Conservation (phyloP, 1,140 invertebrate species). For the Melipona quadrifasciata region DNA sequence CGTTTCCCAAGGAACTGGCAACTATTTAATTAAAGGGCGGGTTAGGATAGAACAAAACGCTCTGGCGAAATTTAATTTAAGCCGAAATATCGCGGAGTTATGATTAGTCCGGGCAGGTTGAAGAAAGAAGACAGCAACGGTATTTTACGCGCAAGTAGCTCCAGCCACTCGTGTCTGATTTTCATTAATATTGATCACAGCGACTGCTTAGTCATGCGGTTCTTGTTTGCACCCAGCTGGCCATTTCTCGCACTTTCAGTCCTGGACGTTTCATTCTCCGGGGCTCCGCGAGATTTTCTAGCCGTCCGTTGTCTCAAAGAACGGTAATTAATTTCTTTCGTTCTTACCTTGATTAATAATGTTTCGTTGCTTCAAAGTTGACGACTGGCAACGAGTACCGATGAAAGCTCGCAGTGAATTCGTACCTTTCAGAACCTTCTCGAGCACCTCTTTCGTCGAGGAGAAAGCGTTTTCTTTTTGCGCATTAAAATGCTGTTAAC, state of each 20-base stretch:
- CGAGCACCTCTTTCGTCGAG: background rate
- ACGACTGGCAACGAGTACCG: background rate
- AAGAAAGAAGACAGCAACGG: constrained; percentile 1
- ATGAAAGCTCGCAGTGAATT: constrained; percentile 36
- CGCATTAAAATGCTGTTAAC: background rate
- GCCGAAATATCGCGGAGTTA: constrained; percentile 19
- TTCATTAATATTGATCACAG: constrained; percentile 48
- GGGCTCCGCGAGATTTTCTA: background rate
- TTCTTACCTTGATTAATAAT: constrained; percentile 42
- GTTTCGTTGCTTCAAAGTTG: constrained; percentile 5
- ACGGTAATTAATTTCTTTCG: constrained; percentile 47
- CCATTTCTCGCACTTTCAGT: constrained; percentile 33
- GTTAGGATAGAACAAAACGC: background rate
- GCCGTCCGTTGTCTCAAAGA: constrained; percentile 22
- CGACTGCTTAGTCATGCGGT: constrained; percentile 40
- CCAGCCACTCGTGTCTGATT: constrained; percentile 15
- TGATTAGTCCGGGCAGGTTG: constrained; percentile 6
- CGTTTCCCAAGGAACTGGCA: constrained; percentile 8
- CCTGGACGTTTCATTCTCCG: constrained; percentile 11
- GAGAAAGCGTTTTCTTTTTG: too few species aligned
- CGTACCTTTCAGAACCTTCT: background rate
- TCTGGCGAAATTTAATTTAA: constrained; percentile 22
- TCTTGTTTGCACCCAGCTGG: constrained; percentile 43
- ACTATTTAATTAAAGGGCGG: constrained; percentile 27
- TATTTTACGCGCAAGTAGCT: background rate